Evolutionary conservation across 2,797 vertebrate species (phyloP), one percentile per base, ranked within the genome.

Genomic region (Triplophysa bombifrons): DNA sequence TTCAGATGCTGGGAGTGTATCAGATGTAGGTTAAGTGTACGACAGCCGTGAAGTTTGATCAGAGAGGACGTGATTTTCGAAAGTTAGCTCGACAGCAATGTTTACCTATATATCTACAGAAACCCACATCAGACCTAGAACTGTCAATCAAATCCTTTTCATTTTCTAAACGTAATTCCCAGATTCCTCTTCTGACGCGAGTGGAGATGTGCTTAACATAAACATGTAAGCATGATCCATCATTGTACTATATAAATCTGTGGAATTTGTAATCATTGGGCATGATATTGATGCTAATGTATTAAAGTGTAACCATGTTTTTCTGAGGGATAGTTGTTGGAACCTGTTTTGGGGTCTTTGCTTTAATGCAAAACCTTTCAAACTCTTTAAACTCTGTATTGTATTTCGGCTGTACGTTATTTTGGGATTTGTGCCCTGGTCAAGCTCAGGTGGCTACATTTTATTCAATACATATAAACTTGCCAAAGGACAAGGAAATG

Each of bases 41-140:
- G n/a, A 30, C 44, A 65, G 17, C 63, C n/a, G 10, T 22, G 76
- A 71, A 11, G 60, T 58, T 71, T 66, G 64, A 63, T 69, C 50
- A 11, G 20, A 64, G 20, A 30, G 50, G 76, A 74, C 48, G n/a
- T 11, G 63, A 65, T 58, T 66, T 65, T 51, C 72, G 25, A 72
- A n/a, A 5, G 19, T 51, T 44, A 12, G 22, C 48, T 64, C 70
- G 76, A 80, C 82, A 68, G 67, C 46, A 4, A 22, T 60, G 65
- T 60, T 79, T 65, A 79, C 69, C 73, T 65, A 30, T 56, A 53
- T 69, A 63, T 74, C 67, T 82, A 88, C 90, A 86, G 87, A 90
- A 78, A 22, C 25, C 88, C 82, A 84, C 88, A 89, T 89, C 91
- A 92, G 91, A 92, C 91, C 92, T 89, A 48, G 89, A 78, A 71